These are phyloP conservation scores for Clostera curtula DNA, from an alignment of 2,888 invertebrate species.

Conservation along the genomic window DNA sequence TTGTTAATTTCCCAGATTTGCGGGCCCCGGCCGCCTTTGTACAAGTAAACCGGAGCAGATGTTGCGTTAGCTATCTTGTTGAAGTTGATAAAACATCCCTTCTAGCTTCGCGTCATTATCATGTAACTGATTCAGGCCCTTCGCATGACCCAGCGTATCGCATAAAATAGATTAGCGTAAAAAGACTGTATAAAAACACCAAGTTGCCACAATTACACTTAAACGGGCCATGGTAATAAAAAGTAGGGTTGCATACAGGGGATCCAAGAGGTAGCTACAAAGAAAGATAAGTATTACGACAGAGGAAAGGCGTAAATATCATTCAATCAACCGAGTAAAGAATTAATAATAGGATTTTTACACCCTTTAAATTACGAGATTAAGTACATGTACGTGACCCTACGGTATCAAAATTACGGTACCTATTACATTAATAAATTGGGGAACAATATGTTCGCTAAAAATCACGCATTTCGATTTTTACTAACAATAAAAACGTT, in stretches of 20 bases:
- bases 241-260: constrained; percentile 3
- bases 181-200: constrained; percentile 25
- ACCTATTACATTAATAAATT: no score
- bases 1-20: constrained; percentile 58
- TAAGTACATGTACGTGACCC: no score
- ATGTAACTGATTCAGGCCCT: constrained; percentile 47
- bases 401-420: no score
- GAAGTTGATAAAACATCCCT: constrained; percentile 47
- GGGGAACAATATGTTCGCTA: no score
- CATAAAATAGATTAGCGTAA: constrained; percentile 33
- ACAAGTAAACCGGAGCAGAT: constrained; percentile 64
- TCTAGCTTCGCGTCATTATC: constrained; percentile 34
- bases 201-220: constrained; percentile 30
- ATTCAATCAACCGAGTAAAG: no score
- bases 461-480: no score
- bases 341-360: no score
- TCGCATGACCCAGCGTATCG: constrained; percentile 29
- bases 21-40: constrained; percentile 40
- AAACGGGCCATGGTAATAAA: constrained; percentile 11
- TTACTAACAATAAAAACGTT: no score
- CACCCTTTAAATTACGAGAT: no score
- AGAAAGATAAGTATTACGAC: no score
- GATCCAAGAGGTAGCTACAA: no score
- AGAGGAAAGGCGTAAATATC: no score
- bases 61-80: constrained; percentile 43